Evolutionary conservation across 2,888 invertebrate species (phyloP).

Genomic region (Nymphalis polychloros): DNA sequence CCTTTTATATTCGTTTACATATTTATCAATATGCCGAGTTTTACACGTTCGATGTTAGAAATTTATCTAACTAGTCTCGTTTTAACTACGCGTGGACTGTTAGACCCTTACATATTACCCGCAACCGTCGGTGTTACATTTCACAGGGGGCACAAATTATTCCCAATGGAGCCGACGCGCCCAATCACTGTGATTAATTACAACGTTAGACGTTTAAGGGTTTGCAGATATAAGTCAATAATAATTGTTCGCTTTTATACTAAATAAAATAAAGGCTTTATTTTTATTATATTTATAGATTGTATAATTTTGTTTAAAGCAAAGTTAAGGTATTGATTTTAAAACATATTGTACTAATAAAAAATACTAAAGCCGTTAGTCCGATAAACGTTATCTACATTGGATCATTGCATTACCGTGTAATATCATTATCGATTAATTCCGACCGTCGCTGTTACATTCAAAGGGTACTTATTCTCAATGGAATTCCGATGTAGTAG

Average conservation of each 20-base stretch:
- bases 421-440: slow-evolving; percentile 1
- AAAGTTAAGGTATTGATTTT: too few relatives aligned
- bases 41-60: too few relatives aligned
- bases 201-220: slow-evolving; percentile 10
- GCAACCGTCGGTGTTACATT: slow-evolving; percentile 54
- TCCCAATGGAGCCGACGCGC: slow-evolving; percentile 52
- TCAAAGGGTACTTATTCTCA: slow-evolving; percentile 18
- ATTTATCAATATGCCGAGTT: too few relatives aligned
- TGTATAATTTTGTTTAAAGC: not conserved
- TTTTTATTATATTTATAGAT: not conserved
- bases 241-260: slow-evolving; percentile 13
- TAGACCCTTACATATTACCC: slow-evolving; percentile 14
- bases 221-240: slow-evolving; percentile 7
- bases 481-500: slow-evolving; percentile 59
- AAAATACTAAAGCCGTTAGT: too few relatives aligned
- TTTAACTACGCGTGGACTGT: slow-evolving; percentile 7
- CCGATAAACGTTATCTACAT: too few relatives aligned
- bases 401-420: not conserved
- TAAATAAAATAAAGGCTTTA: not conserved
- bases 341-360: too few relatives aligned
- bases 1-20: not conserved
- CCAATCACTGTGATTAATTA: slow-evolving; percentile 30
- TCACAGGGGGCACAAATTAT: slow-evolving; percentile 66
- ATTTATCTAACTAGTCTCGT: not conserved
- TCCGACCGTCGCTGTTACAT: slow-evolving; percentile 9